phyloP scores from a whole-genome alignment of 2,888 invertebrate species.

The Miltochrista miniata region DNA sequence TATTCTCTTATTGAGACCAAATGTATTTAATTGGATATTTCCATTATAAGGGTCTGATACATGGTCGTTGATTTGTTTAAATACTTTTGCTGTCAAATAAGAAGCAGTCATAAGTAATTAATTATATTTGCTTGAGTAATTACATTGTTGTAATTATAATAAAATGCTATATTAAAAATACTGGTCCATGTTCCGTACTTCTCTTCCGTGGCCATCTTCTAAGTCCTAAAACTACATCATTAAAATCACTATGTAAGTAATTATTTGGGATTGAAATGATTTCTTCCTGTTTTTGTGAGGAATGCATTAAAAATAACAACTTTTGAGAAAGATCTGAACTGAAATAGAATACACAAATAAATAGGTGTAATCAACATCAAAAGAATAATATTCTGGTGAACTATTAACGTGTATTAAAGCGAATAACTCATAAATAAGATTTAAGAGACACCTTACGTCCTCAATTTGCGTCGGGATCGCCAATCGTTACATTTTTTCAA shows the following conservation, averaged over 20 bases:
- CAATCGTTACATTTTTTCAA: conserved; percentile 69
- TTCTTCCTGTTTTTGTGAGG: conserved; percentile 33
- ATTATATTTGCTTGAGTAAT: background rate
- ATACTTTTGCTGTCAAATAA: too few relatives aligned
- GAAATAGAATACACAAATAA: conserved; percentile 64
- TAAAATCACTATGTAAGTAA: too few relatives aligned
- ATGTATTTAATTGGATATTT: conserved; percentile 63
- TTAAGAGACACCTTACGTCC: conserved; percentile 59
- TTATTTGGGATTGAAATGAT: too few relatives aligned
- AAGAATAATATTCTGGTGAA: conserved; percentile 62
- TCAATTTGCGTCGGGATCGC: conserved; percentile 73
- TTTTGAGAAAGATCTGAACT: conserved; percentile 52
- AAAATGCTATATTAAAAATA: too few relatives aligned
- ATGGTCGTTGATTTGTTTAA: conserved; percentile 21
- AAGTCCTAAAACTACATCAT: too few relatives aligned
- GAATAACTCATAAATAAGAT: conserved; percentile 76
- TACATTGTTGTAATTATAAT: too few relatives aligned
- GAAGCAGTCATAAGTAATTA: too few relatives aligned
- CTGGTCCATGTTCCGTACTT: too few relatives aligned
- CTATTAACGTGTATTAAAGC: conserved; percentile 72
- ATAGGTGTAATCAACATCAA: conserved; percentile 74
- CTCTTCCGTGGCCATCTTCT: too few relatives aligned
- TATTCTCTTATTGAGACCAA: conserved; percentile 63
- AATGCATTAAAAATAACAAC: conserved; percentile 59
- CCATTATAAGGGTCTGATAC: conserved; percentile 51